Percentiles rank a stretch among this genome's conserved stretches.
Conservation (phyloP, 2,113 vertebrate genomes). For the Plestiodon gilberti region DNA sequence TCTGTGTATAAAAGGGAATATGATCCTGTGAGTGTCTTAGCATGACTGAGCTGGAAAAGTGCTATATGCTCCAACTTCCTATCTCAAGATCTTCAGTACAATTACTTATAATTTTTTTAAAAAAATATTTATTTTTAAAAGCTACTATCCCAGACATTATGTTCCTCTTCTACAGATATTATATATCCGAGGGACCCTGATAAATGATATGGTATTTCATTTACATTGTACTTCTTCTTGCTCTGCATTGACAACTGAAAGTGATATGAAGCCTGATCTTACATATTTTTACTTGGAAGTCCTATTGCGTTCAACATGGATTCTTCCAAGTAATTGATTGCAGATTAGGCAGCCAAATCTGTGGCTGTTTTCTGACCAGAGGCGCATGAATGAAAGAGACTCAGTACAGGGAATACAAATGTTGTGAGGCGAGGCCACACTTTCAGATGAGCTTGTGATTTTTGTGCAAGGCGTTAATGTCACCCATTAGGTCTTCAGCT, state of each 20-base stretch:
- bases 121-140: not conserved
- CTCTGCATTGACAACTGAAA: not conserved
- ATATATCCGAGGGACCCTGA: not conserved
- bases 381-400: not conserved
- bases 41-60: not conserved
- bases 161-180: not conserved
- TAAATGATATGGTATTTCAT: not conserved
- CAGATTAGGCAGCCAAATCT: not conserved
- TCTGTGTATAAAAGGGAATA: not conserved
- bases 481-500: not conserved
- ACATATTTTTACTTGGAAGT: not conserved
- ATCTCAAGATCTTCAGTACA: not conserved
- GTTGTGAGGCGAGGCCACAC: not conserved
- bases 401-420: not conserved
- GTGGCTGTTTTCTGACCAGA: not conserved
- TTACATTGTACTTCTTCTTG: not conserved
- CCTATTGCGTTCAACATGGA: not conserved
- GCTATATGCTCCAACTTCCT: not conserved
- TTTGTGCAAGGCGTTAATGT: constrained; percentile 27
- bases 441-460: constrained; percentile 16
- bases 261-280: not conserved
- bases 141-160: not conserved
- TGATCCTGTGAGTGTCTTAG: not conserved
- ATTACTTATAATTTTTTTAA: not conserved
- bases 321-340: not conserved